Base-by-base conservation (phyloP, 2,888 invertebrate species). In the Eudemis profundana region DNA sequence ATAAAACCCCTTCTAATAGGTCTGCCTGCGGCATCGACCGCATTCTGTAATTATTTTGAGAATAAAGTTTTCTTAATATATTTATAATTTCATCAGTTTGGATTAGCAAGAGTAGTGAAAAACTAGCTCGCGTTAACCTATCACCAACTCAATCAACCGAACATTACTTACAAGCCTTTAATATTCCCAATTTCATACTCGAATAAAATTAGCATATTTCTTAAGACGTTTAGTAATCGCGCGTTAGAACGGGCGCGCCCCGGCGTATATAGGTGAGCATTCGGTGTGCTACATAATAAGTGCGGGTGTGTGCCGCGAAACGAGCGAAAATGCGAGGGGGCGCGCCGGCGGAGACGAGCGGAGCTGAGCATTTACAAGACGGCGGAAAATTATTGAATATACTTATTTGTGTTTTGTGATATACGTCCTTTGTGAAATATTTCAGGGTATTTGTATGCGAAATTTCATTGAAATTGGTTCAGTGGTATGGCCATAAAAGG, bases 301-400 rank as follows among this genome's bases (percentile, higher is more conserved):
- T 56, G 42, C 54, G 61, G 40, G 23, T 23, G 46, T 46, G 42
- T 21, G 47, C 47, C 47, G 59, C 47, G 63, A 54, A 59, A 46
- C 50, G 61, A 61, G 64, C 60, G 42, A 56, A 65, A 65, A 65
- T 65, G 59, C 17, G 17, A 49, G 49, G 64, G 59, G 53, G 49
- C 49, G 42, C 54, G 60, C n/a, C 5, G n/a, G 15, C 5, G 50
- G 10, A 69, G 12, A 46, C 38, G 21, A 33, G 0, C n/a, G 60
- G 4, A 56, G 46, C 54, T 69, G 69, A 60, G 10, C 23, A 42
- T 65, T 56, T 5, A 3, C 21, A 60, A 65, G 65, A 59, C 19
- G 62, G 12, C 8, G 14, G 29, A 29, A 40, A n/a, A n/a, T 40
- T n/a, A 40, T 14, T 40, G 2, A n/a, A 40, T 2, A n/a, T 7